Evolutionary conservation across 2,113 vertebrate genomes (phyloP), one percentile per base, ranked within the genome.

Genomic region (Nyctibius bracteatus): DNA sequence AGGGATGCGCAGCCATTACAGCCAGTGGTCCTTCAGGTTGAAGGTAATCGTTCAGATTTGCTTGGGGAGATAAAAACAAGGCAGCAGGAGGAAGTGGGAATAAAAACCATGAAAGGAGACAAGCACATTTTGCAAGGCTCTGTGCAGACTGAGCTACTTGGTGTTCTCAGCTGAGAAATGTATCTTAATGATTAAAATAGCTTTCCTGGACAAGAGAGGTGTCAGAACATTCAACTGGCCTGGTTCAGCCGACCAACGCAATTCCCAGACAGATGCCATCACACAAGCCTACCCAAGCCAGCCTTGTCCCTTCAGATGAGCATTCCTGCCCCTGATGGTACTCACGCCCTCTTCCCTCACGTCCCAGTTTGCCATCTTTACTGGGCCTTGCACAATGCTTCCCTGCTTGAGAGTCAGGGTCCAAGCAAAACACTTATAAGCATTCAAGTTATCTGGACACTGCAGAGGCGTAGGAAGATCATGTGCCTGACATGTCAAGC

Each of bases 401-500:
- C n/a, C 24, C 12, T 35, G 24, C 15, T 35, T 46, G 17, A 37
- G 8, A 43, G 13, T 17, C 10, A 6, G 7, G 12, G 15, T 35
- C 15, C 13, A 24, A 25, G 35, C 27, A 55, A 47, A 54, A 43
- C 41, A 18, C 21, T 28, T 10, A 1, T 2, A 46, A 57, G 33
- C n/a, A 14, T 18, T 39, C 33, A 57, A 31, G 21, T 8, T 13
- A 25, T 19, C 11, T 4, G 44, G 55, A 49, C 14, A 8, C 8
- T 11, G 37, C 43, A 23, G 57, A 62, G 35, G 19, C 80, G 57
- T 0, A 57, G 25, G 6, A 20, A 6, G 37, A 28, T 33, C 51
- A 5, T 0, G 1, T 28, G 17, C 10, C 44, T 44, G 28, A 52
- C 21, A 17, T 0, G 0, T 22, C n/a, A 27, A n/a, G 23, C 39